A percentile compares a stretch with the other conserved stretches of the same genome.
Conservation (phyloP, 2,797 vertebrate species). For the Anableps anableps region DNA sequence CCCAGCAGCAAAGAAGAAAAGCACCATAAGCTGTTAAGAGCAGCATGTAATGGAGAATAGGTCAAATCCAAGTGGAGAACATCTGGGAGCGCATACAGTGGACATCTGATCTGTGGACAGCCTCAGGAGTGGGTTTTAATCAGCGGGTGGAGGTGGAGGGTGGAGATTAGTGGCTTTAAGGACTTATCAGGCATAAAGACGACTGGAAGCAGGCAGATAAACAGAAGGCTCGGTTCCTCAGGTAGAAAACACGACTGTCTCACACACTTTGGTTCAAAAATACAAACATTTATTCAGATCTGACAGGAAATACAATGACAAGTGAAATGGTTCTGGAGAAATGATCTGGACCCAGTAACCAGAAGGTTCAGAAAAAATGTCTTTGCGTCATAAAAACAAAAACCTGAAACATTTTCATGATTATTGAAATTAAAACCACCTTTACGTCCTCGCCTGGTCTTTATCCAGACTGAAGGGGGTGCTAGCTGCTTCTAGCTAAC, state of each 20-base stretch:
- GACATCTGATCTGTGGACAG: conserved; percentile 31
- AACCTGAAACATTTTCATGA: neutral
- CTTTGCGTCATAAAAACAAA: neutral
- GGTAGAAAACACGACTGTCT: neutral
- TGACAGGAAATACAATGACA: neutral
- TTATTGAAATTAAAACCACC: neutral
- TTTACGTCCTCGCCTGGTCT: neutral
- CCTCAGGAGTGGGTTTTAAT: conserved; percentile 83
- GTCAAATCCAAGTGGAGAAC: conserved; percentile 44
- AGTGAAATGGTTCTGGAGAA: neutral
- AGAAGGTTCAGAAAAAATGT: neutral
- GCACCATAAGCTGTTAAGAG: conserved; percentile 42
- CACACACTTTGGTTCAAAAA: neutral
- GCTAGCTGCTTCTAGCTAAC: neutral
- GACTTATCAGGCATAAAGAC: conserved; percentile 83
- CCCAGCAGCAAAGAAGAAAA: conserved; percentile 22
- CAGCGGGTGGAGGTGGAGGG: conserved; percentile 59
- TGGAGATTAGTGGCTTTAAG: conserved; percentile 85
- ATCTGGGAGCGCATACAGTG: conserved; percentile 40
- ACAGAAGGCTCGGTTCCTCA: conserved; percentile 5
- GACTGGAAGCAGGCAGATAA: conserved; percentile 48
- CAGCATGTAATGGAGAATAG: conserved; percentile 56
- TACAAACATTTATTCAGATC: neutral
- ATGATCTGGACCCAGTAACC: neutral
- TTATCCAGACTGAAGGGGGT: neutral